Evolutionary conservation across 2,888 invertebrate genomes (phyloP).

Genomic region (Tenthredo mesomela): DNA sequence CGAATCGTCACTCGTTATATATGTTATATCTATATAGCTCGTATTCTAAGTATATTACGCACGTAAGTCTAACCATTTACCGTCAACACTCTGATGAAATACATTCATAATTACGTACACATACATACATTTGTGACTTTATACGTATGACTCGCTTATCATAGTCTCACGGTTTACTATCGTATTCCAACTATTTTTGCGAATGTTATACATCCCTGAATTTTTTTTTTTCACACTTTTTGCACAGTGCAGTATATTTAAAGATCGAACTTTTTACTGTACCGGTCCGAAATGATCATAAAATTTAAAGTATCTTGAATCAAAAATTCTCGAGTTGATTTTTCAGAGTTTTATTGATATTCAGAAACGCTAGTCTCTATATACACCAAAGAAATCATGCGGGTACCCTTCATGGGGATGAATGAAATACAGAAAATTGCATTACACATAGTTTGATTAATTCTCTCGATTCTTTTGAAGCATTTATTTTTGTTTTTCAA

Average conservation of each 20-base stretch:
- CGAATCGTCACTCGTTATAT: background rate
- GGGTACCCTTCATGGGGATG: background rate
- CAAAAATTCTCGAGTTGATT: background rate
- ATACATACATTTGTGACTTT: background rate
- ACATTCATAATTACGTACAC: background rate
- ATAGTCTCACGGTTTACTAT: background rate
- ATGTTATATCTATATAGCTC: background rate
- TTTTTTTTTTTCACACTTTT: too few species aligned
- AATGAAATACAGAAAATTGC: background rate
- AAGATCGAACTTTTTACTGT: too few species aligned
- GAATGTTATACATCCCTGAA: too few species aligned
- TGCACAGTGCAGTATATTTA: too few species aligned
- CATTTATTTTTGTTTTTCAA: slow-evolving; percentile 75
- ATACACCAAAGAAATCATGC: background rate
- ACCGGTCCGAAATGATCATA: too few species aligned
- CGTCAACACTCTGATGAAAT: background rate
- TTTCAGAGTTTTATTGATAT: background rate
- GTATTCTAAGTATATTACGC: background rate
- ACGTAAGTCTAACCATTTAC: background rate
- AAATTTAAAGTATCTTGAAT: background rate
- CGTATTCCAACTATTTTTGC: background rate
- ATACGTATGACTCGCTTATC: background rate
- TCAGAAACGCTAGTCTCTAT: background rate
- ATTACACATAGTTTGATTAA: too few species aligned
- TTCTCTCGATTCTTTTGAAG: background rate